Conservation (phyloP, 2,797 vertebrate genomes). For the Megalops cyprinoides region DNA sequence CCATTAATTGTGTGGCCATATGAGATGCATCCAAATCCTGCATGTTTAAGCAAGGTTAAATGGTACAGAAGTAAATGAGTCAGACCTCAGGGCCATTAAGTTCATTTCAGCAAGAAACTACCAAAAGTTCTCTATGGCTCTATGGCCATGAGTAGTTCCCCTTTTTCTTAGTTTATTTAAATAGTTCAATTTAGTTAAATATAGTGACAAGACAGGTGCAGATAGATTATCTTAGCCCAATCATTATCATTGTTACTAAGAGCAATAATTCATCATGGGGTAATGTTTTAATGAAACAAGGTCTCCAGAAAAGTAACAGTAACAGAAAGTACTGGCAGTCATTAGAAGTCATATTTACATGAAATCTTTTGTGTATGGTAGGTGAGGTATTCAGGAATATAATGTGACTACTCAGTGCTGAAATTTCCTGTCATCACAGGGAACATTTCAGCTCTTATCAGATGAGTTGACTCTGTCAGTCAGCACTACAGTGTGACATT, state of each 20-base stretch:
- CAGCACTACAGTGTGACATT: not conserved
- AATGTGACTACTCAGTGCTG: not conserved
- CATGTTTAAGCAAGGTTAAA: too few relatives aligned
- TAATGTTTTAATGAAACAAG: conserved; percentile 2
- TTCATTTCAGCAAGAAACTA: too few relatives aligned
- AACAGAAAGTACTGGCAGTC: conserved; percentile 16
- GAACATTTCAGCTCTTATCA: not conserved
- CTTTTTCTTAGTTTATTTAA: not conserved
- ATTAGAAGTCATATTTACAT: conserved; percentile 20
- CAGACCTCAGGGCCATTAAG: too few relatives aligned
- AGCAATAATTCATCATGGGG: not conserved
- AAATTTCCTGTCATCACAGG: not conserved
- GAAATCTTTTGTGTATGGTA: conserved; percentile 9
- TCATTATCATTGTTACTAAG: not conserved
- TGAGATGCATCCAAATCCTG: too few relatives aligned
- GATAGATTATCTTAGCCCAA: not conserved
- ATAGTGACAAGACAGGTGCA: not conserved
- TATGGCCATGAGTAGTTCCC: not conserved
- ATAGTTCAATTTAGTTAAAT: too few relatives aligned
- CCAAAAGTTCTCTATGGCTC: too few relatives aligned
- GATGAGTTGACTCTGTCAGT: not conserved
- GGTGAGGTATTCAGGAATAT: conserved; percentile 13
- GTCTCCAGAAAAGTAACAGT: not conserved
- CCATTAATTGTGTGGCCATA: too few relatives aligned
- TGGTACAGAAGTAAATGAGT: too few relatives aligned